These are phyloP conservation scores for Mus musculus DNA, from an alignment of 2,113 vertebrate species.

Conservation along the genomic window GRCm39 chr9:29831001-29831500, in stretches of 20 bases:
- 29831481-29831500: background rate
- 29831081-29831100: conserved; percentile 6
- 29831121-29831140: background rate
- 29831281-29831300: conserved; percentile 63
- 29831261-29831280: conserved; percentile 21
- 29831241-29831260: conserved; percentile 32
- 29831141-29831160: background rate
- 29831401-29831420: background rate
- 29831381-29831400: background rate
- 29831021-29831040: background rate
- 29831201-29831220: conserved; percentile 66
- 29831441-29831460: conserved; percentile 28
- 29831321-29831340: conserved; percentile 61
- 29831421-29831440: background rate
- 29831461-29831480: background rate
- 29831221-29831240: conserved; percentile 63
- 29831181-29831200: conserved; percentile 47
- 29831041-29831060: background rate
- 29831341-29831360: conserved; percentile 57
- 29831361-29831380: conserved; percentile 47
- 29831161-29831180: conserved; percentile 5
- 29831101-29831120: background rate
- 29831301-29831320: conserved; percentile 68
- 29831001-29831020: background rate
- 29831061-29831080: background rate